Conservation (phyloP, 2,797 vertebrate genomes). For the Pristis pectinata region DNA sequence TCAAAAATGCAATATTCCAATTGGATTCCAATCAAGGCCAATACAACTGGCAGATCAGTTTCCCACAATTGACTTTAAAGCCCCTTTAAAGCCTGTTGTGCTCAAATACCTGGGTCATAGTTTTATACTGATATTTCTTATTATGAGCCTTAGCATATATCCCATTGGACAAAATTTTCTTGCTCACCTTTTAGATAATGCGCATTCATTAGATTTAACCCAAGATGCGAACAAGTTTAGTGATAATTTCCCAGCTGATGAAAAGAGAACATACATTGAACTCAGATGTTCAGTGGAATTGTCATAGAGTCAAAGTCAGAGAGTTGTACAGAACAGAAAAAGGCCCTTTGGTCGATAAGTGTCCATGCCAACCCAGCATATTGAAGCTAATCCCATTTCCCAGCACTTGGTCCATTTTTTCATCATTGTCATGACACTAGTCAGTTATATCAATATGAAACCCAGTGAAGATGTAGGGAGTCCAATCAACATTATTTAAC, state of each 20-base stretch:
- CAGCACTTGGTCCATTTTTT: too few relatives aligned
- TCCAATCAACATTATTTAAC: background rate
- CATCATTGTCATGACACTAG: background rate
- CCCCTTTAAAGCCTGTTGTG: background rate
- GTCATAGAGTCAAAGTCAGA: background rate
- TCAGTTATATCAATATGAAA: background rate
- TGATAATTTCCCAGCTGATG: background rate
- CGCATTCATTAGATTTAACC: background rate
- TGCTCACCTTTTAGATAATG: background rate
- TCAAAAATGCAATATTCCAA: background rate
- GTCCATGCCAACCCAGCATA: too few relatives aligned
- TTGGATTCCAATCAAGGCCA: background rate
- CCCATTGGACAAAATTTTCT: background rate
- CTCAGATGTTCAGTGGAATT: background rate
- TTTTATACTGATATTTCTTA: background rate
- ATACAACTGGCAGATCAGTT: background rate
- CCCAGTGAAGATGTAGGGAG: background rate
- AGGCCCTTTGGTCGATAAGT: too few relatives aligned
- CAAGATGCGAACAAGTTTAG: background rate
- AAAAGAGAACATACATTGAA: background rate
- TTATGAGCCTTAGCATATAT: too few relatives aligned
- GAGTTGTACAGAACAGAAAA: too few relatives aligned
- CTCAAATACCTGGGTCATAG: background rate
- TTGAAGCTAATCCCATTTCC: too few relatives aligned
- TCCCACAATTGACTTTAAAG: background rate